Evolutionary conservation across 2,888 invertebrate species (phyloP).

Genomic region (Ryuthela nishihirai): DNA sequence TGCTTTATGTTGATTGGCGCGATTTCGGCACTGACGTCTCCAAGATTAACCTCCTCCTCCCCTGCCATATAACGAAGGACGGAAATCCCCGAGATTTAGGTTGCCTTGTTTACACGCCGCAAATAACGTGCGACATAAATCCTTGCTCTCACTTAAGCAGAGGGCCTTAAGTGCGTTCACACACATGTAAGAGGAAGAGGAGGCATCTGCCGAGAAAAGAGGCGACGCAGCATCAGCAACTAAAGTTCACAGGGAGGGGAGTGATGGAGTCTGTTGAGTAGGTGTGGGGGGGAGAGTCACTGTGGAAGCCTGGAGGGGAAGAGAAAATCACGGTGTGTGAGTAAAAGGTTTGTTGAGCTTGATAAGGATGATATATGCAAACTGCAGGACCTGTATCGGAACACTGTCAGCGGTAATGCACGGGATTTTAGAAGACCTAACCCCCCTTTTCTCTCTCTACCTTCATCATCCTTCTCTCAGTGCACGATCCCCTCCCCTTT

Average conservation of each 20-base stretch:
- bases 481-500: no score
- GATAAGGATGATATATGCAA: constrained; percentile 37
- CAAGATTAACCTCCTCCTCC: no score
- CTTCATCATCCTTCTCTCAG: no score
- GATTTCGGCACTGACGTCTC: no score
- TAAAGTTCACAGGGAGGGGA: background rate
- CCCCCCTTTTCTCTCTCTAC: no score
- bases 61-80: no score
- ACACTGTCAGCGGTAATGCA: constrained; percentile 33
- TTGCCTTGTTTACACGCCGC: constrained; percentile 34
- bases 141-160: constrained; percentile 25
- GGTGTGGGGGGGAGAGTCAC: constrained; percentile 16
- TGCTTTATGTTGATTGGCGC: no score
- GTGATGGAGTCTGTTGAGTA: constrained; percentile 6
- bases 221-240: no score
- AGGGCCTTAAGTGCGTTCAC: constrained; percentile 24
- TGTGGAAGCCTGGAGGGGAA: no score
- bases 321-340: constrained; percentile 15
- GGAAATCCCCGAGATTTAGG: no score
- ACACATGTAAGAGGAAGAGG: no score
- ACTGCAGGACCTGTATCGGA: constrained; percentile 20
- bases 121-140: constrained; percentile 35
- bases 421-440: constrained; percentile 24
- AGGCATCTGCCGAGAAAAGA: no score
- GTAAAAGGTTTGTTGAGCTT: constrained; percentile 25